Conservation (phyloP, 2,113 vertebrate species). For the Phyllostomus hastatus region DNA sequence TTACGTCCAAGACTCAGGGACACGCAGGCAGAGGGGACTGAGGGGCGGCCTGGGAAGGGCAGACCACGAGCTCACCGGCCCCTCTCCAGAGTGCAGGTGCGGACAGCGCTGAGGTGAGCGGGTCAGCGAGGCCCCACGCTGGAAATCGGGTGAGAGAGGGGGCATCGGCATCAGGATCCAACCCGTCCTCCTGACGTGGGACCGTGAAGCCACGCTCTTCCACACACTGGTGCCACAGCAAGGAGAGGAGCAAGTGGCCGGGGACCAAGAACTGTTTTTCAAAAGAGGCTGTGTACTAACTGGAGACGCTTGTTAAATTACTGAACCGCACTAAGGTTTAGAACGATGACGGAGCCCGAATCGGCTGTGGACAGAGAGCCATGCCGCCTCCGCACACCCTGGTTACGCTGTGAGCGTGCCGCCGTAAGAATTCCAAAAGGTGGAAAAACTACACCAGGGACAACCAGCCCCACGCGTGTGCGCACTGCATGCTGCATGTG, state of each 20-base stretch:
- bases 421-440: not conserved
- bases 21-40: not conserved
- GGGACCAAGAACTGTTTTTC: not conserved
- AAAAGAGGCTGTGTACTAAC: not conserved
- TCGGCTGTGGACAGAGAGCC: not conserved
- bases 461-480: not conserved
- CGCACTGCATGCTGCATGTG: not conserved
- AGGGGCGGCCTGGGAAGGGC: not conserved
- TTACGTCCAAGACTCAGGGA: not conserved
- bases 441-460: not conserved
- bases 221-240: not conserved
- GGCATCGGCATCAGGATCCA: not conserved
- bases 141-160: not conserved
- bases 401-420: not conserved
- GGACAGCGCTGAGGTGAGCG: not conserved
- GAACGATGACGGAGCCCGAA: not conserved
- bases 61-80: not conserved
- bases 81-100: not conserved
- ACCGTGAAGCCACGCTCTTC: not conserved
- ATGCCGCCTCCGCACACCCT: not conserved
- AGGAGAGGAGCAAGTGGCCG: not conserved
- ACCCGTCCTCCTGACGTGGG: not conserved
- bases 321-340: not conserved
- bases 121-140: not conserved
- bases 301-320: not conserved